Base-by-base conservation (phyloP, 2,888 invertebrate species). In the Hedychridium roseum region DNA sequence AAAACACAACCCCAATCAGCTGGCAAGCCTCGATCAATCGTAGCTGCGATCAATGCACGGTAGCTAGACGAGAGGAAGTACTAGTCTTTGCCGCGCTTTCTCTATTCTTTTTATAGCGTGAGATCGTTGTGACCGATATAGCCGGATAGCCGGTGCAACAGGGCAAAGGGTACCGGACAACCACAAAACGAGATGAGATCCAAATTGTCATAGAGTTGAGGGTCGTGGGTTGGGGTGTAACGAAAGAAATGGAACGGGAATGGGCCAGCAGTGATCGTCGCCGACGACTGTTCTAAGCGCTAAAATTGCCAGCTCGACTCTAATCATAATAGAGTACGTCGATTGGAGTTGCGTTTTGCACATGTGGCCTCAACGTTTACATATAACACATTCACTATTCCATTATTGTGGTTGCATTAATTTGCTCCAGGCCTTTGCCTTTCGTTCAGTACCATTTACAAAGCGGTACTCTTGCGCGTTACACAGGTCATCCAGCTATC, bases 1-100 rank as follows among this genome's bases (percentile, higher is more conserved):
- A 74, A 77, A 76, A 73, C 76, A 78, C 78, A 78, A 78, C 78
- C 64, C 78, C 78, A 78, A 79, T 79, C 76, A 79, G n/a, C 77
- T 77, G 78, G 78, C 78, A 77, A 70, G 60, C 59, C 67, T 71
- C 62, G 46, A 55, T 35, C 32, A 52, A 54, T 45, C 14, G n/a
- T n/a, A n/a, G n/a, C n/a, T n/a, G n/a, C n/a, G n/a, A n/a, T n/a
- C n/a, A n/a, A n/a, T n/a, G n/a, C n/a, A n/a, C n/a, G n/a, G n/a
- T n/a, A n/a, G n/a, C n/a, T n/a, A n/a, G n/a, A n/a, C n/a, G n/a
- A n/a, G n/a, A n/a, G n/a, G n/a, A n/a, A n/a, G n/a, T n/a, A n/a
- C 23, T 14, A 12, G 5, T 11, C 18, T 18, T 31, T 28, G 16
- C 18, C 5, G 14, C 11, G n/a, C 16, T 36, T 17, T 17, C 21